phyloP scores from a whole-genome alignment of 2,888 invertebrate species.

The Leptura quadrifasciata region DNA sequence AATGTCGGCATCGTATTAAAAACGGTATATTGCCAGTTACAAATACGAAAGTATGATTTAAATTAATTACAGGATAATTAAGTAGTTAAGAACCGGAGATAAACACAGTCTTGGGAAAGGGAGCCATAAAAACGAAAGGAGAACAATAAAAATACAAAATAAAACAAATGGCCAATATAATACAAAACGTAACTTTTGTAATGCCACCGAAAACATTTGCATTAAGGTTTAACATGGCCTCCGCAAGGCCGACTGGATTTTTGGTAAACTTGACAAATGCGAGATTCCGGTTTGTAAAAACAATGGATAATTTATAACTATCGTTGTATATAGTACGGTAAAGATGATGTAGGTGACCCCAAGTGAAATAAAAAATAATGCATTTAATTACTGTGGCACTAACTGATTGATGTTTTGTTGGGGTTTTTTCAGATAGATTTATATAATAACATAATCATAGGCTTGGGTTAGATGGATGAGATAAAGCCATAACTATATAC shows the following conservation, averaged over 20 bases:
- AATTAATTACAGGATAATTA: background rate
- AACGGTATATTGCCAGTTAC: background rate
- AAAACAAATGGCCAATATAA: conserved; percentile 29
- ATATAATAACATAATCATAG: conserved; percentile 37
- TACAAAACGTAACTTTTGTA: conserved; percentile 45
- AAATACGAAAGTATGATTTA: background rate
- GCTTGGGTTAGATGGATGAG: conserved; percentile 34
- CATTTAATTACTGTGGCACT: conserved; percentile 32
- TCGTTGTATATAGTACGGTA: conserved; percentile 31
- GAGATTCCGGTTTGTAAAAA: conserved; percentile 60
- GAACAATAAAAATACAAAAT: conserved; percentile 7
- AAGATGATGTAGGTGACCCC: conserved; percentile 12
- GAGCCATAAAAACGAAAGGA: conserved; percentile 7
- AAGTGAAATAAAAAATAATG: conserved; percentile 10
- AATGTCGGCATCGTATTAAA: background rate
- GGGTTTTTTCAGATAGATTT: conserved; percentile 26
- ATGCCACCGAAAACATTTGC: conserved; percentile 56
- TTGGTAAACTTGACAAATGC: conserved; percentile 63
- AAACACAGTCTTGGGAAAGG: background rate
- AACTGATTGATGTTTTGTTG: conserved; percentile 36
- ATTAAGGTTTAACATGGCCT: conserved; percentile 59
- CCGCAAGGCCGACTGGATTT: conserved; percentile 66
- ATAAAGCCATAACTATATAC: conserved; percentile 29
- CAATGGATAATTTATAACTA: conserved; percentile 61
- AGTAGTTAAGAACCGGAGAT: background rate